Conservation (phyloP, 2,797 vertebrate species). For the Microcaecilia unicolor region DNA sequence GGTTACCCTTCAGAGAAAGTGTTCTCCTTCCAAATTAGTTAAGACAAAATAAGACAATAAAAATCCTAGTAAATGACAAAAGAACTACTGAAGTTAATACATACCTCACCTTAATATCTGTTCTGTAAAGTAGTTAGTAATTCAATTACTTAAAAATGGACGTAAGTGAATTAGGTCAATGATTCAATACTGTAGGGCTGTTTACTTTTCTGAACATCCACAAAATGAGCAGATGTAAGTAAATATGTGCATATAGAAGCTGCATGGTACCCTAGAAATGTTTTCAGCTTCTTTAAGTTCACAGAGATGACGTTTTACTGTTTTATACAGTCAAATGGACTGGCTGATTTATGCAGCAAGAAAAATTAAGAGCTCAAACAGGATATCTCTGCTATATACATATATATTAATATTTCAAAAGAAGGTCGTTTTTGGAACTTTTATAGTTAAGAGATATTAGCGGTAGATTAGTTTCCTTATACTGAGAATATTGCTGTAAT, state of each 20-base stretch:
- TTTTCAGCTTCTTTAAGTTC: not conserved
- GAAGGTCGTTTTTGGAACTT: too few species aligned
- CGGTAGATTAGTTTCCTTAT: too few species aligned
- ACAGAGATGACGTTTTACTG: conserved; percentile 7
- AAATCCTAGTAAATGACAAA: conserved; percentile 32
- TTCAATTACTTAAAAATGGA: too few species aligned
- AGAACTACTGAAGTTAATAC: not conserved
- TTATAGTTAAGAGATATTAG: too few species aligned
- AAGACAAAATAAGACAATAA: conserved; percentile 5
- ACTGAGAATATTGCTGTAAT: too few species aligned
- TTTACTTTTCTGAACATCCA: conserved; percentile 2
- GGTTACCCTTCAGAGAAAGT: too few species aligned
- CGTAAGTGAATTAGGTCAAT: conserved; percentile 4
- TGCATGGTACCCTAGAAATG: not conserved
- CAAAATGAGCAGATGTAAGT: conserved; percentile 26
- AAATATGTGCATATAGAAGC: conserved; percentile 19
- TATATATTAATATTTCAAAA: conserved; percentile 62
- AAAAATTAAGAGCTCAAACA: conserved; percentile 22
- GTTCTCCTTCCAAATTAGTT: too few species aligned
- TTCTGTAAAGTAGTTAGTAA: conserved; percentile 11
- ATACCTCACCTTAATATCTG: too few species aligned
- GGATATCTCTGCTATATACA: conserved; percentile 29
- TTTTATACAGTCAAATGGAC: conserved; percentile 24
- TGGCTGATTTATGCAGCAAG: conserved; percentile 4
- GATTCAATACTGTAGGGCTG: conserved; percentile 14